Evolutionary conservation across 2,888 invertebrate species (phyloP).

Genomic region (Hyposoter didymator): DNA sequence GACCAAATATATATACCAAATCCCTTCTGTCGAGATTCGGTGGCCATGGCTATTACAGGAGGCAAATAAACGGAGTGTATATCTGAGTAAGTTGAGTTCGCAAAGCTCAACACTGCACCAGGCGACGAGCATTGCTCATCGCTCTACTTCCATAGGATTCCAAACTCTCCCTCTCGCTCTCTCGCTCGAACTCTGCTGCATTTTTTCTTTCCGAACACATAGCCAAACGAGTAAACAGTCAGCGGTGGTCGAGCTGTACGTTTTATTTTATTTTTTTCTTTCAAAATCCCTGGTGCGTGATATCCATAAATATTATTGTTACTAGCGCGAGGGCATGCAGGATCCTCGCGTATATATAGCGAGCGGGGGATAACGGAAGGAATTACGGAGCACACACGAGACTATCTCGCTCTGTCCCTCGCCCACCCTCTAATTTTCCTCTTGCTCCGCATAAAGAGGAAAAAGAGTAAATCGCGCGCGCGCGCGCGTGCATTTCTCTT

Average conservation of each 20-base stretch:
- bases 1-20: background rate
- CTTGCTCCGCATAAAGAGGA: background rate
- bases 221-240: constrained; percentile 37
- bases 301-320: constrained; percentile 69
- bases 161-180: constrained; percentile 18
- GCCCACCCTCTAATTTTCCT: background rate
- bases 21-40: constrained; percentile 36
- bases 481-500: constrained; percentile 57
- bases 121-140: constrained; percentile 24
- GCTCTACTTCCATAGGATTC: constrained; percentile 52
- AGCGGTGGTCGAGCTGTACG: constrained; percentile 40
- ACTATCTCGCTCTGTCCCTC: constrained; percentile 15
- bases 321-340: constrained; percentile 52
- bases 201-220: constrained; percentile 46
- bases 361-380: constrained; percentile 65
- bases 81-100: constrained; percentile 53
- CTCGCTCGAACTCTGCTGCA: background rate
- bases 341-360: constrained; percentile 11
- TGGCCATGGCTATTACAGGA: constrained; percentile 44
- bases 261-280: constrained; percentile 63
- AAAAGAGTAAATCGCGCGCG: constrained; percentile 50
- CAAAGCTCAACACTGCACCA: constrained; percentile 37
- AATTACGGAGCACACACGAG: constrained; percentile 50
- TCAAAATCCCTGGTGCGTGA: constrained; percentile 63
- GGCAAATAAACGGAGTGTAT: constrained; percentile 66